Percentiles rank a stretch among this genome's conserved stretches.
Evolutionary conservation across 2,797 vertebrate species (phyloP).

Genomic region (Hirundo rustica): DNA sequence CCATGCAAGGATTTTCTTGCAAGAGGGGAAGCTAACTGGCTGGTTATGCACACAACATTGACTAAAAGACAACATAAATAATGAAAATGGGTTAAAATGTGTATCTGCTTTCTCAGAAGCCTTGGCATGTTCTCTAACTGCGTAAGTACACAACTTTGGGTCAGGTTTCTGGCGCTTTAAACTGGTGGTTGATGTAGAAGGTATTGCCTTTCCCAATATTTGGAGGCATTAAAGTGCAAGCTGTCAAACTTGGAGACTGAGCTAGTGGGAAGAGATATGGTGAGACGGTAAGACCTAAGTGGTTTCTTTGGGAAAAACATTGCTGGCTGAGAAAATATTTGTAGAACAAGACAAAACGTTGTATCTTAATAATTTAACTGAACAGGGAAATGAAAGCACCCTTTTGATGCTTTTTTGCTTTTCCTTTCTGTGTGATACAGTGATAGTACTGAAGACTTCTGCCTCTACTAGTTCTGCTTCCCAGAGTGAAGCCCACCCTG

Average conservation of each 20-base stretch:
- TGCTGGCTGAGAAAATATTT: not conserved
- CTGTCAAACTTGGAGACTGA: fast-evolving
- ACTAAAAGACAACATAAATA: not conserved
- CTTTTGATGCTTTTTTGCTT: not conserved
- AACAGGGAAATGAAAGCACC: not conserved
- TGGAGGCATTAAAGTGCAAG: not conserved
- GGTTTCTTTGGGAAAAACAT: not conserved
- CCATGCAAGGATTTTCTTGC: not conserved
- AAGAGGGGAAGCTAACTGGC: not conserved
- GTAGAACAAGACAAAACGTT: not conserved
- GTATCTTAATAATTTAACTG: not conserved
- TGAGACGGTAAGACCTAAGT: not conserved
- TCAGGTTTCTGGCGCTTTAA: not conserved
- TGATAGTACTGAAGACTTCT: not conserved
- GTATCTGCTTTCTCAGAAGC: not conserved
- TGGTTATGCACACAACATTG: not conserved
- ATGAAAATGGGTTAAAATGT: not conserved
- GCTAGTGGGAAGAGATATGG: not conserved
- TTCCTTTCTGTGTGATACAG: not conserved
- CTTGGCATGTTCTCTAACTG: not conserved
- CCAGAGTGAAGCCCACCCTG: not conserved
- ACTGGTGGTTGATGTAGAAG: not conserved
- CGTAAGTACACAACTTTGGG: not conserved
- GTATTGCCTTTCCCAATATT: not conserved
- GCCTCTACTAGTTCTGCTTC: not conserved